phyloP scores from a whole-genome alignment of 2,797 vertebrate genomes.

The Lepus townsendii region DNA sequence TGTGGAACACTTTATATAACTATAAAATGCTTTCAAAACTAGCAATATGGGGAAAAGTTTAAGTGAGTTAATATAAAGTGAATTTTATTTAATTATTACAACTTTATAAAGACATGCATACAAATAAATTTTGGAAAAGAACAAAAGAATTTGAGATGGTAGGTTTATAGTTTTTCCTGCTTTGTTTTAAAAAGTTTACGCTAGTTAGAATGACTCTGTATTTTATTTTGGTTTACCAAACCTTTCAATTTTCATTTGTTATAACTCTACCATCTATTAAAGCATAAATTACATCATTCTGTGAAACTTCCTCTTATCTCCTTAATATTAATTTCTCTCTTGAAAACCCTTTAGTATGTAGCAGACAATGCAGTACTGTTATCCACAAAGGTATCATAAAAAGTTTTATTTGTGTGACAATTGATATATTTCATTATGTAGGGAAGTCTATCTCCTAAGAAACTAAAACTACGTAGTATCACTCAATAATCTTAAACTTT shows the following conservation, averaged over 20 bases:
- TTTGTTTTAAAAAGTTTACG: constrained; percentile 2
- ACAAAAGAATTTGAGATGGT: background rate
- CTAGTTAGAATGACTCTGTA: background rate
- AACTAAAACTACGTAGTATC: background rate
- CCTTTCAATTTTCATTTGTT: constrained; percentile 26
- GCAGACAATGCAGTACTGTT: background rate
- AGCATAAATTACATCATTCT: background rate
- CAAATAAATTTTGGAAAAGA: constrained; percentile 17
- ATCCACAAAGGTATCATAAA: constrained; percentile 17
- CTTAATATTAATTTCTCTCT: constrained; percentile 17
- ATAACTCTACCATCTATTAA: constrained; percentile 6
- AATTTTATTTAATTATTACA: constrained; percentile 33
- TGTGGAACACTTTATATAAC: background rate
- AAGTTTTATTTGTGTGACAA: constrained; percentile 26
- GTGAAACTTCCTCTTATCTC: background rate
- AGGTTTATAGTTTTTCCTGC: background rate
- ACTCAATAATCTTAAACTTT: constrained; percentile 27
- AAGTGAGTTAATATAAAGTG: constrained; percentile 22
- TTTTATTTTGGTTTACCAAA: background rate
- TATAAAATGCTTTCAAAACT: constrained; percentile 56
- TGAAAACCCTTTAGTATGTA: constrained; percentile 8
- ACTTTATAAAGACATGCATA: background rate
- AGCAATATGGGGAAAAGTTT: background rate
- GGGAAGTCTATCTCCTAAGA: constrained; percentile 4
- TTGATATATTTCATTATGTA: background rate